phyloP scores from a whole-genome alignment of 2,113 vertebrate species.

The Beaufortia kweichowensis region DNA sequence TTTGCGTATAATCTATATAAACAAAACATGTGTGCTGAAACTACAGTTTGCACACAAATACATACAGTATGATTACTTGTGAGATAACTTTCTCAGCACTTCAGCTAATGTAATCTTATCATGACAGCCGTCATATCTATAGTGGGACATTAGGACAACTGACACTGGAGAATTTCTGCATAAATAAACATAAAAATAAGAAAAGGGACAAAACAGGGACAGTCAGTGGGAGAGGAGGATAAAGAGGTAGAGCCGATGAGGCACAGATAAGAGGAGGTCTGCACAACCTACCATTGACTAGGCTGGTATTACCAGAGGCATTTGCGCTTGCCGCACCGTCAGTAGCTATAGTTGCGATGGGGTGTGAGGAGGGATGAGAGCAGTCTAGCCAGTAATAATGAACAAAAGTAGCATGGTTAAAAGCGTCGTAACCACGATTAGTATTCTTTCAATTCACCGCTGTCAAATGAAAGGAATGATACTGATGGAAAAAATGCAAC shows the following conservation, averaged over 20 bases:
- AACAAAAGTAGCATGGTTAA: slow-evolving; percentile 66
- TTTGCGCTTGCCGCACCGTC: slow-evolving; percentile 93
- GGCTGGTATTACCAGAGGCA: slow-evolving; percentile 92
- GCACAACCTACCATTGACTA: slow-evolving; percentile 99
- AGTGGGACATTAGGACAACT: too few relatives aligned
- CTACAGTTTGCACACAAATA: too few relatives aligned
- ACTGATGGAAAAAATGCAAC: slow-evolving; percentile 53
- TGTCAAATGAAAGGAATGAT: slow-evolving; percentile 43
- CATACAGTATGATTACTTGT: too few relatives aligned
- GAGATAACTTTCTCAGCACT: too few relatives aligned
- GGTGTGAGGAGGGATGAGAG: slow-evolving; percentile 92
- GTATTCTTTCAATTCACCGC: slow-evolving; percentile 45
- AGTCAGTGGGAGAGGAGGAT: slow-evolving; percentile 53
- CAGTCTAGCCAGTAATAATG: slow-evolving; percentile 86
- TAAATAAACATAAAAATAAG: slow-evolving; percentile 26
- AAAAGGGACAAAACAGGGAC: slow-evolving; percentile 58
- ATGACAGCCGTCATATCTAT: too few relatives aligned
- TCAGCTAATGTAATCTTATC: too few relatives aligned
- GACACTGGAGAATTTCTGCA: too few relatives aligned
- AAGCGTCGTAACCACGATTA: slow-evolving; percentile 48
- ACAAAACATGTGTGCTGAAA: too few relatives aligned
- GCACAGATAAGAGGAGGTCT: slow-evolving; percentile 72
- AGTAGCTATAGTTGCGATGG: slow-evolving; percentile 90
- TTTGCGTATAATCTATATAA: too few relatives aligned
- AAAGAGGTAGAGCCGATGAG: slow-evolving; percentile 58